phyloP scores from a whole-genome alignment of 2,113 vertebrate species.

The Chascanopsetta lugubris region DNA sequence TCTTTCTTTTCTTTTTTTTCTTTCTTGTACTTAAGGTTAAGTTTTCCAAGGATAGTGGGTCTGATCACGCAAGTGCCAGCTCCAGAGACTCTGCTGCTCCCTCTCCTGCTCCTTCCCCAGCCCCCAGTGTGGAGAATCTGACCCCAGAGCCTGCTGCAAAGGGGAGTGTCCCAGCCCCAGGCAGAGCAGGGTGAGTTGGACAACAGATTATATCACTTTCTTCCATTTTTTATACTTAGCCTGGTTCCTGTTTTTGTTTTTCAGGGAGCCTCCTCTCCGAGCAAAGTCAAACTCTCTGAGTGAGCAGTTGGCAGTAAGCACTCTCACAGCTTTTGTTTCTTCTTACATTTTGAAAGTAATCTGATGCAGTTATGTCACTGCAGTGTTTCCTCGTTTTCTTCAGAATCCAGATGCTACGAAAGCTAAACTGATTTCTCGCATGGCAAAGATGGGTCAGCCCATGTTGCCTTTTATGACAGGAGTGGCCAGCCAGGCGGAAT shows the following conservation, averaged over 20 bases:
- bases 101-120: slow-evolving; percentile 89
- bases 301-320: slow-evolving; percentile 88
- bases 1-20: neutral
- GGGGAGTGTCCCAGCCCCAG: slow-evolving; percentile 72
- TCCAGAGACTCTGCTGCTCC: slow-evolving; percentile 85
- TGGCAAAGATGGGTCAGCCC: slow-evolving; percentile 98
- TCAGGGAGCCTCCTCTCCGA: slow-evolving; percentile 86
- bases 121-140: slow-evolving; percentile 81
- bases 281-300: slow-evolving; percentile 91
- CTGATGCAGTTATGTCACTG: neutral
- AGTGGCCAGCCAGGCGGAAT: slow-evolving; percentile 86
- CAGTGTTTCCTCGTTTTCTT: neutral
- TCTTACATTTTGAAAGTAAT: neutral
- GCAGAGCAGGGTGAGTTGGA: slow-evolving; percentile 83
- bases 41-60: slow-evolving; percentile 83
- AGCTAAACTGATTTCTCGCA: slow-evolving; percentile 96
- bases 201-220: neutral
- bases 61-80: slow-evolving; percentile 79
- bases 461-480: slow-evolving; percentile 92
- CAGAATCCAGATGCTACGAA: slow-evolving; percentile 93
- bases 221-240: neutral
- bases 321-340: neutral
- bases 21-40: slow-evolving; percentile 83
- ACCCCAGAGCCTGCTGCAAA: slow-evolving; percentile 75
- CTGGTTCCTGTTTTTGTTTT: slow-evolving; percentile 4